These are phyloP conservation scores for Acromyrmex echinatior DNA, from an alignment of 1,140 invertebrate genomes.

Conservation along the genomic window DNA sequence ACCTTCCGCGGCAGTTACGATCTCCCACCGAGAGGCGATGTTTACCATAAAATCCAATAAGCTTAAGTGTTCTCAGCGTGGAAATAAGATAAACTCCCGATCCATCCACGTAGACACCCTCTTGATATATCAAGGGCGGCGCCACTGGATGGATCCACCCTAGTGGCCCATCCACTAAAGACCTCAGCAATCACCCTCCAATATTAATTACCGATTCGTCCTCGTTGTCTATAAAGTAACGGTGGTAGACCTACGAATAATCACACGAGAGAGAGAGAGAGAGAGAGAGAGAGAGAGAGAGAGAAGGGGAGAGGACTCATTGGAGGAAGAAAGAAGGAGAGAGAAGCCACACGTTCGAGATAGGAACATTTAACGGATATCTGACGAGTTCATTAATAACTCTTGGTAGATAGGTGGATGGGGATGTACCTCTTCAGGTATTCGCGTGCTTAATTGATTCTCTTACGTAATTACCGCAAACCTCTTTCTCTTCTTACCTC, in stretches of 20 bases:
- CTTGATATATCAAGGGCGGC: conserved; percentile 68
- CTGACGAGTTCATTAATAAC: conserved; percentile 84
- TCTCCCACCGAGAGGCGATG: background rate
- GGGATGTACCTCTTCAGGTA: conserved; percentile 71
- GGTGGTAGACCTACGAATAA: conserved; percentile 62
- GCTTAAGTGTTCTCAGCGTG: conserved; percentile 50
- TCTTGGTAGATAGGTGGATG: conserved; percentile 71
- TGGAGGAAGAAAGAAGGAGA: background rate
- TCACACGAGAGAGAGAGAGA: conserved; percentile 37
- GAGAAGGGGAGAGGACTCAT: background rate
- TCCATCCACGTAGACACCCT: conserved; percentile 22
- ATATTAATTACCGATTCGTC: conserved; percentile 76
- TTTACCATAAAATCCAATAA: conserved; percentile 65
- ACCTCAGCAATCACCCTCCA: conserved; percentile 39
- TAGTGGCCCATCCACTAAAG: conserved; percentile 57
- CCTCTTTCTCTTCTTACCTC: conserved; percentile 39
- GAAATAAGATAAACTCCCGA: conserved; percentile 58
- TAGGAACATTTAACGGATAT: conserved; percentile 80
- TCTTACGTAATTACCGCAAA: conserved; percentile 78
- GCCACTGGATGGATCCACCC: conserved; percentile 69
- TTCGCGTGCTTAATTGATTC: conserved; percentile 80
- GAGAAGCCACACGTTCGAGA: conserved; percentile 60
- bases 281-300: background rate
- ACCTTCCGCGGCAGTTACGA: background rate
- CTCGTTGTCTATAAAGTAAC: conserved; percentile 61